Evolutionary conservation across 2,113 vertebrate species (phyloP).

Genomic region (Xiphophorus couchianus): DNA sequence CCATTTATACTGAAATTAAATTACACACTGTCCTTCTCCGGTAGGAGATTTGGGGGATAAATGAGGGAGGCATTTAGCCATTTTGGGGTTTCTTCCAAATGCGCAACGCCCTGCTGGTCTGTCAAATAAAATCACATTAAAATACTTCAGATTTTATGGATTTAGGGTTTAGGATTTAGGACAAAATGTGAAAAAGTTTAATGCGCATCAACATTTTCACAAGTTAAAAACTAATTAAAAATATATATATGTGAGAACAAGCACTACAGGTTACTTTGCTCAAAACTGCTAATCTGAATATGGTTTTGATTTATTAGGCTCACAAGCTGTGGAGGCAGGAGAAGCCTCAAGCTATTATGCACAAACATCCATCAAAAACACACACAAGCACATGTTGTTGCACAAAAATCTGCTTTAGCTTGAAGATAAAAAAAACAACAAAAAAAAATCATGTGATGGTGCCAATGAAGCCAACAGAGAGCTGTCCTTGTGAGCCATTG

Average conservation of each 20-base stretch:
- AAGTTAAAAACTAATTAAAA: neutral
- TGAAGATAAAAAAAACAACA: slow-evolving; percentile 38
- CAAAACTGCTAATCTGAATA: neutral
- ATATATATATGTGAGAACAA: neutral
- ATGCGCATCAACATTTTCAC: no score
- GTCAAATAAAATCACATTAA: neutral
- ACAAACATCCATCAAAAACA: slow-evolving; percentile 11
- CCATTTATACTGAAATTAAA: neutral
- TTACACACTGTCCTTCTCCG: neutral
- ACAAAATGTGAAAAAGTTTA: neutral
- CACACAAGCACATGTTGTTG: slow-evolving; percentile 35
- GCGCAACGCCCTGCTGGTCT: neutral
- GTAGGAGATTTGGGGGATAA: neutral
- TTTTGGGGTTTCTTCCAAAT: neutral
- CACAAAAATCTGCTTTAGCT: slow-evolving; percentile 32
- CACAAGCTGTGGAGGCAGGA: slow-evolving; percentile 1
- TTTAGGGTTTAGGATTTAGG: no score
- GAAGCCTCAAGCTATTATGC: slow-evolving; percentile 21
- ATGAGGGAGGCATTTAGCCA: neutral
- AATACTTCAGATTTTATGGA: neutral
- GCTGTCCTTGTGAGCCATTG: slow-evolving; percentile 42
- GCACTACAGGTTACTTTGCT: no score
- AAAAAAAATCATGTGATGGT: slow-evolving; percentile 37
- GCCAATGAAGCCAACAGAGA: slow-evolving; percentile 55
- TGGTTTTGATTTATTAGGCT: slow-evolving; percentile 10